A percentile compares a stretch with the other conserved stretches of the same genome.
These are phyloP conservation scores for Cyclophora punctaria DNA, from an alignment of 2,888 invertebrate genomes.

Conservation along the genomic window DNA sequence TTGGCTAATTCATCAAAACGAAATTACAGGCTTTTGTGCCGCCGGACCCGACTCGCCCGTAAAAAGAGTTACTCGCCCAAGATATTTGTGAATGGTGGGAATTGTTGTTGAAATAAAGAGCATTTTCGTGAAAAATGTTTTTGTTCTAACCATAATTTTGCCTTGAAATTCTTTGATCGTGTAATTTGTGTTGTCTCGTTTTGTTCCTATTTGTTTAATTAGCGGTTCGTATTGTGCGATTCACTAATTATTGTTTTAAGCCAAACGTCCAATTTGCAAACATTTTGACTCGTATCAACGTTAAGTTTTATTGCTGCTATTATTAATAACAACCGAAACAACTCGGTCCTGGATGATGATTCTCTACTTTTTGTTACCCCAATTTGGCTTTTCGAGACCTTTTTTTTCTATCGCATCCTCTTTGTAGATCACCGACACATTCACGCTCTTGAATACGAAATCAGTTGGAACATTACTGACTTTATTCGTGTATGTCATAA, in stretches of 20 bases:
- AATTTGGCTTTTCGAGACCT: slow-evolving; percentile 30
- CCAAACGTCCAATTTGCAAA: not conserved
- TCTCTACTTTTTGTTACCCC: slow-evolving; percentile 23
- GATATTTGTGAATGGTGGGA: slow-evolving; percentile 15
- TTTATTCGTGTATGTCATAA: slow-evolving; percentile 30
- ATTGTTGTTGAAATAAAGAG: slow-evolving; percentile 7
- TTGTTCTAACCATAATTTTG: not conserved
- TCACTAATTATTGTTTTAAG: no score
- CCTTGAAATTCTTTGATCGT: no score
- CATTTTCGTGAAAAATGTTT: not conserved
- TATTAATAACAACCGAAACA: slow-evolving; percentile 12
- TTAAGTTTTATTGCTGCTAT: not conserved
- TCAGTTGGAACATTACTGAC: slow-evolving; percentile 27
- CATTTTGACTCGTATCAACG: slow-evolving; percentile 1
- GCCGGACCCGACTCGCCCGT: slow-evolving; percentile 19
- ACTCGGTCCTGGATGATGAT: slow-evolving; percentile 10
- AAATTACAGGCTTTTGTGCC: slow-evolving; percentile 52
- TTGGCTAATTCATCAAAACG: slow-evolving; percentile 57
- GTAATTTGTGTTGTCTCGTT: no score
- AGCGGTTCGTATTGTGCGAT: no score
- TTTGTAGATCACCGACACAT: slow-evolving; percentile 42
- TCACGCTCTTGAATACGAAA: slow-evolving; percentile 14
- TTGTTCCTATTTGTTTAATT: no score
- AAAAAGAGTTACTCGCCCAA: slow-evolving; percentile 24
- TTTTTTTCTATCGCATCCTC: slow-evolving; percentile 23